Base-by-base conservation (phyloP, 2,888 invertebrate genomes). In the Iphiclides podalirius region DNA sequence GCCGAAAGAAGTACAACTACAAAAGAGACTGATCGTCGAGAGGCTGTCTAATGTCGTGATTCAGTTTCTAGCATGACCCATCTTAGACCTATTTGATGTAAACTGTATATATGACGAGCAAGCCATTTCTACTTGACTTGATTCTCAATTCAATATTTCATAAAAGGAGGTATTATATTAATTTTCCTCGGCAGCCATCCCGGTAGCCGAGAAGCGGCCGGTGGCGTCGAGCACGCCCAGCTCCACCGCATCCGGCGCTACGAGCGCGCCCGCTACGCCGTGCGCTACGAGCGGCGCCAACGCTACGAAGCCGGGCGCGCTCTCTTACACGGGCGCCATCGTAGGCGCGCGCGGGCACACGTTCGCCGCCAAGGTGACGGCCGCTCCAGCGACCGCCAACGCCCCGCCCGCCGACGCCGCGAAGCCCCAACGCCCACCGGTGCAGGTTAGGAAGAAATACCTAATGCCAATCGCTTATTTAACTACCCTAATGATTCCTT, bases 331-430 rank as follows among this genome's bases (percentile, higher is more conserved):
- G 48, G 79, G 88, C 52, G 88, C 90, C 28, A 86, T 90, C 12
- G 87, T 90, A 47, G 90, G 90, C 60, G 88, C 90, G 45, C 89
- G 92, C n/a, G 90, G 90, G 39, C 92, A 92, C 79, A 93, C 94
- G 1, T 94, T 94, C 79, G 94, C 94, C 12, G 94, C 94, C 47
- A 94, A 94, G 76, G 87, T 94, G 47, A 92, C 92, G 6, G 56
- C 72, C 40, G 59, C 70, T 8, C 54, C 68, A 1, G 55, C 48
- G 51, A 39, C 52, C 50, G 63, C 52, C 17, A 61, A 16, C 52
- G 15, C 33, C 3, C 20, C 42, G n/a, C 54, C 60, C 46, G 57
- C 49, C 31, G 65, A 55, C 16, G 61, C 20, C 49, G 28, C n/a
- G 28, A 59, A 61, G 52, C 71, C 90, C 4, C 28, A 28, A 4